Base-by-base conservation (phyloP, 2,113 vertebrate genomes). In the Casuarius casuarius region DNA sequence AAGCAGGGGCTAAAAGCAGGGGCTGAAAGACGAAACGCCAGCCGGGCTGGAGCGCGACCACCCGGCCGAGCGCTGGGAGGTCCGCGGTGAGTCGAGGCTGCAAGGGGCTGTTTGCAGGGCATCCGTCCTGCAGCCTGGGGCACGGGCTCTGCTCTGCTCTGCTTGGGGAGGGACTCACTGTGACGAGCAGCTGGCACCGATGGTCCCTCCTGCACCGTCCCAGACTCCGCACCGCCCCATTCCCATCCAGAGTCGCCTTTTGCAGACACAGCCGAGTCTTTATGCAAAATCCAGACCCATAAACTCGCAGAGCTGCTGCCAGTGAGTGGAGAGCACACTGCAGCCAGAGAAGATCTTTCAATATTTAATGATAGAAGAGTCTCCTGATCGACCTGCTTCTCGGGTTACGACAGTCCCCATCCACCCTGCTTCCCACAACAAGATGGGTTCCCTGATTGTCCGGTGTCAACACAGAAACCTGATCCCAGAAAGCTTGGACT, bases 301-400 rank as follows among this genome's bases (percentile, higher is more conserved):
- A 15, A 75, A 31, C 61, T 49, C 78, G 12, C 74, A 31, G 68
- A 58, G 54, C 48, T 35, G 63, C 88, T 48, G 49, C 7, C 65
- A 22, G 58, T 0, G 25, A 72, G 54, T 18, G 59, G 33, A 72
- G 84, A 51, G 25, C 3, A 1, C 1, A 3, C 42, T 49, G 58
- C 62, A 0, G 86, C 77, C 21, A 26, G 56, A 44, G 66, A 33
- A 61, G 56, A 31, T 7, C 49, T 31, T 46, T 96, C 85, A 95
- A 96, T 95, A 91, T 93, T 95, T 96, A 80, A 96, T 95, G 96
- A 76, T 12, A 54, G 59, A 28, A 58, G 51, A 91, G 77, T 33
- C 84, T 88, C 72, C 65, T 58, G 66, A 22, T 26, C 15, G 4
- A 61, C 81, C 84, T 73, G 90, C 90, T 94, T 94, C 96, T 95